Base-by-base conservation (phyloP, 2,797 vertebrate species). In the Melopsittacus undulatus region DNA sequence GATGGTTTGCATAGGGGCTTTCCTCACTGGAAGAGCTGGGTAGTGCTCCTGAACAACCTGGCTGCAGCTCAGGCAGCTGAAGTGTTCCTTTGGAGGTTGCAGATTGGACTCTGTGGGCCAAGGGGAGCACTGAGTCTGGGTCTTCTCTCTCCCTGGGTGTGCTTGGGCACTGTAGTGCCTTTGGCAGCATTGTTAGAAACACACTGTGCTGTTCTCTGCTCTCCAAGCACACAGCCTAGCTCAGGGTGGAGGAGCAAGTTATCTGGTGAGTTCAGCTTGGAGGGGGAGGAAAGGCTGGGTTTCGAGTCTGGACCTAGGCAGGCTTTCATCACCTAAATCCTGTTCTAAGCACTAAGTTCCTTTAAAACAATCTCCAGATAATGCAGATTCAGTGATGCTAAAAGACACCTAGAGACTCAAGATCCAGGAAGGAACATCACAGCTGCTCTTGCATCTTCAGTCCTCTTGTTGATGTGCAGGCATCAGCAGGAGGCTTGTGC, bases 1-100 rank as follows among this genome's bases (percentile, higher is more conserved):
- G 51, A 1, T 13, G 15, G 3, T 32, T 48, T 43, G 45, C 10
- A 1, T 0, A 0, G 56, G 15, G 51, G n/a, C 2, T 74, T 63
- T 76, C 15, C 3, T 5, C 20, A 2, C 1, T 7, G 27, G 36
- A 23, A 29, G 12, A 49, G 30, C 57, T 30, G 22, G 46, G 40
- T 20, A 11, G 56, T 2, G 46, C 38, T 87, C 5, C 64, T 18
- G 34, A 36, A 11, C 0, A 1, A 38, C 24, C 38, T 43, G 40
- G 45, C 30, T 78, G 23, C 11, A 2, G 0, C 57, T 19, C 5
- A 2, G 34, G 42, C 43, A 15, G 32, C 2, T 27, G 63, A 56
- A 46, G n/a, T 8, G 2, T 59, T 36, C 18, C 19, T 19, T 24
- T 32, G 49, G 63, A 68, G 48, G 24, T 2, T 26, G 22, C 36